These are phyloP conservation scores for Aphaenogaster floridana DNA, from an alignment of 1,140 invertebrate species.

Conservation along the genomic window DNA sequence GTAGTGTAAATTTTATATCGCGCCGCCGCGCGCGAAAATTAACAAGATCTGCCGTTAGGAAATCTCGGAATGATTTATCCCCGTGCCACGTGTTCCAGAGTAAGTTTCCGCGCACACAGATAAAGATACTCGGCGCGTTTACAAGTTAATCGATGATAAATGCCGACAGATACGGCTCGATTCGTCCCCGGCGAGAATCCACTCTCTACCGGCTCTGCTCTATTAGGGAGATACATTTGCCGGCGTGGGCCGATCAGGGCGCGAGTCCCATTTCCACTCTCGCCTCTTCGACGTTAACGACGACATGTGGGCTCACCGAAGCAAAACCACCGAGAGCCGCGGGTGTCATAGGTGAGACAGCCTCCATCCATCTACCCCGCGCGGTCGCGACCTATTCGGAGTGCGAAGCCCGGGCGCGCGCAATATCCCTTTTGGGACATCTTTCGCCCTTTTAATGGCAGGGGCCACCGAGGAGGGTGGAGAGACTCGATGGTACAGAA, in stretches of 20 bases:
- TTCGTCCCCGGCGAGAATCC: constrained; percentile 73
- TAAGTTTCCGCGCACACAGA: background rate
- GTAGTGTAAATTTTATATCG: background rate
- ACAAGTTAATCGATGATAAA: constrained; percentile 85
- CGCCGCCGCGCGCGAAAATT: background rate
- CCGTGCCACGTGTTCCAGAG: background rate
- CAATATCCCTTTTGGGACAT: constrained; percentile 81
- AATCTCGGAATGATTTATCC: constrained; percentile 15
- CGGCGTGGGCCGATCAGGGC: constrained; percentile 81
- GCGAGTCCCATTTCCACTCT: constrained; percentile 72
- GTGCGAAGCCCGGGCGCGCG: constrained; percentile 68
- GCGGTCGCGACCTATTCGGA: constrained; percentile 51
- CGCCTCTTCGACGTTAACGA: constrained; percentile 53
- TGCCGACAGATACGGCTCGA: constrained; percentile 75
- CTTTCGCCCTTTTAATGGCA: constrained; percentile 79
- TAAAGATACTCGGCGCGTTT: constrained; percentile 63
- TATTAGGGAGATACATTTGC: constrained; percentile 80
- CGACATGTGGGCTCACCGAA: constrained; percentile 85
- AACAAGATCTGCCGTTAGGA: background rate
- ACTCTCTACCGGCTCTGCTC: constrained; percentile 76
- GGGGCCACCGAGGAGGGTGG: constrained; percentile 1
- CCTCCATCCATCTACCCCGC: constrained; percentile 76
- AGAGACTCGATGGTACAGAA: constrained; percentile 43
- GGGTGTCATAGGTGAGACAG: constrained; percentile 77
- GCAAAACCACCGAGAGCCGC: constrained; percentile 80